A percentile compares a stretch with the other conserved stretches of the same genome.
These are phyloP conservation scores for Arctopsyche grandis DNA, from an alignment of 1,140 invertebrate genomes.

Conservation along the genomic window DNA sequence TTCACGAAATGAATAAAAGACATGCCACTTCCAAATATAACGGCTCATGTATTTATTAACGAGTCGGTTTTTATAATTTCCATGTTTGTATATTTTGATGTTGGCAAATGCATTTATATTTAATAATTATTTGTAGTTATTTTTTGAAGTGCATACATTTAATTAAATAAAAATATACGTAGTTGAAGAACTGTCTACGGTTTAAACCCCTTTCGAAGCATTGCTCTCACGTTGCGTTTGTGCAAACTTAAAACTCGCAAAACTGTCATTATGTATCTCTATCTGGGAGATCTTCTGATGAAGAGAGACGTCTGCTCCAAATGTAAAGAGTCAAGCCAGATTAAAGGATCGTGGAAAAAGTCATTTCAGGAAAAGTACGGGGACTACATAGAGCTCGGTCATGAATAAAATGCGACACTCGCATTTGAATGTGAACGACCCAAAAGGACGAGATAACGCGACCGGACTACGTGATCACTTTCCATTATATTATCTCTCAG, in stretches of 20 bases:
- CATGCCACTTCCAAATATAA: no score
- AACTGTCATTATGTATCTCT: conserved; percentile 33
- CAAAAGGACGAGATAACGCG: neutral
- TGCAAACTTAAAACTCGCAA: conserved; percentile 5
- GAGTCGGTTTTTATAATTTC: no score
- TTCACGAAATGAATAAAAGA: no score
- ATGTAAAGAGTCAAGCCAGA: conserved; percentile 42
- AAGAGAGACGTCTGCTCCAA: conserved; percentile 37
- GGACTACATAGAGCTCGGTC: neutral
- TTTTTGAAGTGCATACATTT: no score
- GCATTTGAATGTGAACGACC: neutral
- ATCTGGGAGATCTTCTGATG: conserved; percentile 44
- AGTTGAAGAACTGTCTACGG: no score
- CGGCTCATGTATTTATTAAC: no score
- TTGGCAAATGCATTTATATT: no score
- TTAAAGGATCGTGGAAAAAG: conserved; percentile 36
- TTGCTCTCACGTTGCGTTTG: neutral
- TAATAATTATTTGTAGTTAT: no score
- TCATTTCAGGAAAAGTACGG: conserved; percentile 12
- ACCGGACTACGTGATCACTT: neutral
- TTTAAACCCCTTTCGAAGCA: neutral
- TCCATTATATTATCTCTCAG: no score
- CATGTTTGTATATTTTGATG: no score
- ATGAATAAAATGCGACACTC: neutral
- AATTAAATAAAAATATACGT: no score